These are phyloP conservation scores for Istiophorus platypterus DNA, from an alignment of 2,113 vertebrate genomes.

Conservation along the genomic window DNA sequence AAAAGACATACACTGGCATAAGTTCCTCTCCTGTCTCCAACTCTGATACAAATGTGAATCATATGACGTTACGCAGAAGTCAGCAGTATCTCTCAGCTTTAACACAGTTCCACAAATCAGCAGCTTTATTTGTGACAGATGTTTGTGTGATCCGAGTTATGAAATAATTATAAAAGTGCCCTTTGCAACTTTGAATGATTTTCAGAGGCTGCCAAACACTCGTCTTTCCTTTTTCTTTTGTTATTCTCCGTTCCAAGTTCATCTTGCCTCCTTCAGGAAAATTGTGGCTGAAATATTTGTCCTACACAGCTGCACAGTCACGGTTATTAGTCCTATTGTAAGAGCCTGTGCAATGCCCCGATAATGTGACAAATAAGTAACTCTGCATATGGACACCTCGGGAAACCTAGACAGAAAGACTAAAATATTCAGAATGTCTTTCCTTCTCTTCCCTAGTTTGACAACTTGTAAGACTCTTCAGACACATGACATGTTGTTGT, in stretches of 20 bases:
- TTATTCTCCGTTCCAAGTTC: slow-evolving; percentile 1
- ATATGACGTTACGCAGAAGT: not conserved
- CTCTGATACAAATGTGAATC: not conserved
- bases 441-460: too few species aligned
- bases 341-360: not conserved
- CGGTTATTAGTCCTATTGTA: slow-evolving; percentile 3
- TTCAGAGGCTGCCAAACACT: not conserved
- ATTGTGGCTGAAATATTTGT: slow-evolving; percentile 14
- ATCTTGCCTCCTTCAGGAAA: slow-evolving; percentile 9
- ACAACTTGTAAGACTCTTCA: too few species aligned
- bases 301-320: slow-evolving; percentile 24
- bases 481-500: too few species aligned
- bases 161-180: not conserved
- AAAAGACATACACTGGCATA: not conserved
- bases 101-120: not conserved
- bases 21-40: not conserved
- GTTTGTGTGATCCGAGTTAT: not conserved
- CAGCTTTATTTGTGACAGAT: not conserved
- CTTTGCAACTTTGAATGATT: not conserved
- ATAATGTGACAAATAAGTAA: too few species aligned
- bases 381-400: too few species aligned
- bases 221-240: not conserved
- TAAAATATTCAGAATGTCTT: too few species aligned
- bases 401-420: too few species aligned
- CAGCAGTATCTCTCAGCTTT: not conserved